Conservation (phyloP, 2,888 invertebrate genomes). For the Thereva unica region DNA sequence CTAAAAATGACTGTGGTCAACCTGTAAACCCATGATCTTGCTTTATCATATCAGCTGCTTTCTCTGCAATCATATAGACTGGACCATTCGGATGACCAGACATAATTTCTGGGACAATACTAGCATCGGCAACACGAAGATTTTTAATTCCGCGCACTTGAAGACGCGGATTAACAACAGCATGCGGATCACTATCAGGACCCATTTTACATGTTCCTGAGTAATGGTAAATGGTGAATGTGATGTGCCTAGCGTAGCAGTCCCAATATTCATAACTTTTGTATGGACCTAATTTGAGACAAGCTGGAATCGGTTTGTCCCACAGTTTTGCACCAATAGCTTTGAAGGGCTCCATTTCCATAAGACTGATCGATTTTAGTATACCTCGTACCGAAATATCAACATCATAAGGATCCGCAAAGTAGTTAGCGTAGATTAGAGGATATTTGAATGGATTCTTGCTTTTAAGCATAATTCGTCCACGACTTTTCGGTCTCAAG, state of each 20-base stretch:
- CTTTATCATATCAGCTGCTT: slow-evolving; percentile 59
- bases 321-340: slow-evolving; percentile 59
- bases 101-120: slow-evolving; percentile 59
- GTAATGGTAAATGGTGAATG: slow-evolving; percentile 65
- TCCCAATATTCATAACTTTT: slow-evolving; percentile 65
- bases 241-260: slow-evolving; percentile 62
- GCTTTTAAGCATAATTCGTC: slow-evolving; percentile 63
- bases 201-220: slow-evolving; percentile 67
- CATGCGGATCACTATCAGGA: slow-evolving; percentile 59
- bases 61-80: slow-evolving; percentile 60
- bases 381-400: slow-evolving; percentile 63
- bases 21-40: slow-evolving; percentile 47
- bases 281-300: slow-evolving; percentile 55
- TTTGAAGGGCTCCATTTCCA: slow-evolving; percentile 60
- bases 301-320: slow-evolving; percentile 61
- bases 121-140: slow-evolving; percentile 59
- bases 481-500: slow-evolving; percentile 67
- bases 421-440: slow-evolving; percentile 67
- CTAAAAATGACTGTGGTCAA: slow-evolving; percentile 46
- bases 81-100: slow-evolving; percentile 59
- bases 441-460: slow-evolving; percentile 66
- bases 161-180: slow-evolving; percentile 64
- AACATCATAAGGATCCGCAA: slow-evolving; percentile 63
- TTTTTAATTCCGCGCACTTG: slow-evolving; percentile 56
- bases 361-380: slow-evolving; percentile 57